Percentiles rank a stretch among this genome's conserved stretches.
Conservation (phyloP, 92 coral and sea anemone genomes). For the Metridium senile region DNA sequence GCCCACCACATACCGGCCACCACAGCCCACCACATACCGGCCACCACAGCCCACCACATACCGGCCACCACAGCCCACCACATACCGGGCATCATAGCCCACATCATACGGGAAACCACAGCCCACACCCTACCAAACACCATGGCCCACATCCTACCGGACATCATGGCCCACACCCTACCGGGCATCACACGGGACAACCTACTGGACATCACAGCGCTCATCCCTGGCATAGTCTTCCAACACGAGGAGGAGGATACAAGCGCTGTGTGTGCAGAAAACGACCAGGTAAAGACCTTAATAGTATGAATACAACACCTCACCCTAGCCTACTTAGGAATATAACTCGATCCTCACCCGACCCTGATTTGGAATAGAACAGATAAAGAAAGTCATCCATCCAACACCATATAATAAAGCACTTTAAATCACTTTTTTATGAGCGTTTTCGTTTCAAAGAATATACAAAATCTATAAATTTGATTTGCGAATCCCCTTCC, state of each 20-base stretch:
- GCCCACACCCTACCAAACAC: background rate
- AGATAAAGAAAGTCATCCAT: no score
- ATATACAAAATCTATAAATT: no score
- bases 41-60: background rate
- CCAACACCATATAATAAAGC: no score
- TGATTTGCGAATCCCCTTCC: no score
- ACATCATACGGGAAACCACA: conserved; percentile 8
- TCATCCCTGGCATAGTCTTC: background rate
- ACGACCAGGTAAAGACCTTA: conserved; percentile 6
- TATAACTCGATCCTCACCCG: no score
- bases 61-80: conserved; percentile 7
- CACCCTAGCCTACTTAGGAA: no score
- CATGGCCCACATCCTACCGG: background rate
- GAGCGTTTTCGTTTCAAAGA: no score
- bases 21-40: background rate
- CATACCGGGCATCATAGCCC: conserved; percentile 10
- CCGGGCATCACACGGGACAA: conserved; percentile 2
- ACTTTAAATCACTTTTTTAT: no score
- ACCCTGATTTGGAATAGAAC: no score
- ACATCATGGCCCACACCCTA: conserved; percentile 7
- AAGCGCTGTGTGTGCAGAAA: background rate
- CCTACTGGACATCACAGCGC: conserved; percentile 11
- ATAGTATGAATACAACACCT: no score
- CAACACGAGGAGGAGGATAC: background rate
- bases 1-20: background rate